These are phyloP conservation scores for Phasia obesa DNA, from an alignment of 2,888 invertebrate genomes.

Conservation along the genomic window DNA sequence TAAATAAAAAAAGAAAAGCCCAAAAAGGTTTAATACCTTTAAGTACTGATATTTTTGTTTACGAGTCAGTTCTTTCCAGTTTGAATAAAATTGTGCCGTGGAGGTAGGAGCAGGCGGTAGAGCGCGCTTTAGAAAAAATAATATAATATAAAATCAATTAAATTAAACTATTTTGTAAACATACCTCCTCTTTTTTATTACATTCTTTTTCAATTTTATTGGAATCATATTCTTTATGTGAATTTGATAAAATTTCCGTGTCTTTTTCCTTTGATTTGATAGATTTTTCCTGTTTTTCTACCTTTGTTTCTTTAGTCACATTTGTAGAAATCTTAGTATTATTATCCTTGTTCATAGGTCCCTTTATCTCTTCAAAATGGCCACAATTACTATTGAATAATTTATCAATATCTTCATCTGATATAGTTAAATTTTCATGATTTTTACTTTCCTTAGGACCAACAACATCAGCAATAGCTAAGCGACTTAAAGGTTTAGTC, in stretches of 20 bases:
- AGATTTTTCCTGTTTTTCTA: background rate
- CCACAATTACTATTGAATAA: constrained; percentile 81
- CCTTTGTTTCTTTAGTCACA: constrained; percentile 10
- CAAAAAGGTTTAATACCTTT: constrained; percentile 72
- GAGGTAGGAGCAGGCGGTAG: constrained; percentile 77
- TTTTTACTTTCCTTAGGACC: constrained; percentile 76
- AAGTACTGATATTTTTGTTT: constrained; percentile 80
- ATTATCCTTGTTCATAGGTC: background rate
- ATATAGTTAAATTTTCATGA: constrained; percentile 77
- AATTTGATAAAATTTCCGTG: background rate
- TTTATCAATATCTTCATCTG: constrained; percentile 82
- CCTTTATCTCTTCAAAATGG: constrained; percentile 78
- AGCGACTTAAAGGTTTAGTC: constrained; percentile 76
- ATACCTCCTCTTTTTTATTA: constrained; percentile 15
- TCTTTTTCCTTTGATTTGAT: background rate
- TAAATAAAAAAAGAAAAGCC: background rate
- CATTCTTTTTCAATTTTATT: background rate
- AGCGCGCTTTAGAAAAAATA: constrained; percentile 71
- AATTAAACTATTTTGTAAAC: background rate
- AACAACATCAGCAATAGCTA: constrained; percentile 78
- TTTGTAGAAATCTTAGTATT: background rate
- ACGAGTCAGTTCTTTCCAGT: constrained; percentile 80
- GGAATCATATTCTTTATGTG: background rate
- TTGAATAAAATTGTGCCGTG: constrained; percentile 80
- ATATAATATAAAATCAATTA: background rate